These are phyloP conservation scores for Ictalurus furcatus DNA, from an alignment of 2,113 vertebrate species.

Conservation along the genomic window DNA sequence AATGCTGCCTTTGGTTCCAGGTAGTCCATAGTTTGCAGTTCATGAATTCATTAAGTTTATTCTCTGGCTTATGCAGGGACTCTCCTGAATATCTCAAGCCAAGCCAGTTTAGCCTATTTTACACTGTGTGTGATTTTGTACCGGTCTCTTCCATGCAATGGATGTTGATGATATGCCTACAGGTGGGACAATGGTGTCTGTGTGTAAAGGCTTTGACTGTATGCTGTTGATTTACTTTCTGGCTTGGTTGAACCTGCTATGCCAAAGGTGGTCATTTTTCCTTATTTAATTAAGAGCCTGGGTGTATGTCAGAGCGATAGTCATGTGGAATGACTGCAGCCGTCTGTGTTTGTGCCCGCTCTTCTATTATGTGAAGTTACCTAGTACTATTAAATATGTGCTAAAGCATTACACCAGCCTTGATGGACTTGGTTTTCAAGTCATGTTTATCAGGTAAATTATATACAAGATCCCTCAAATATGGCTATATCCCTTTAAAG, in stretches of 20 bases:
- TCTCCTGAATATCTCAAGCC: constrained; percentile 23
- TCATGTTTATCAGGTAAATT: constrained; percentile 22
- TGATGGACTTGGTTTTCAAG: constrained; percentile 30
- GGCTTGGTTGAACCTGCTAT: neutral
- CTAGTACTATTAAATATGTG: constrained; percentile 24
- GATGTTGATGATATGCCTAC: constrained; percentile 18
- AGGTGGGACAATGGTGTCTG: neutral
- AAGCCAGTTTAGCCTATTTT: constrained; percentile 38
- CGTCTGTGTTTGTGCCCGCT: neutral
- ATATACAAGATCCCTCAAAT: constrained; percentile 13
- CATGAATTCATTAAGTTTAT: constrained; percentile 28
- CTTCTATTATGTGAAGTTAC: neutral
- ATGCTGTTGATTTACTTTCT: constrained; percentile 26
- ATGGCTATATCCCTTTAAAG: constrained; percentile 51
- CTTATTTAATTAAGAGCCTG: neutral
- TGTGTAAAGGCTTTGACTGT: constrained; percentile 39
- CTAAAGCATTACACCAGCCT: constrained; percentile 15
- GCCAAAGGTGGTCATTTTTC: constrained; percentile 5
- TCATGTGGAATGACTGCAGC: neutral
- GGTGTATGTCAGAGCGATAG: neutral
- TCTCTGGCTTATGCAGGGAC: constrained; percentile 28
- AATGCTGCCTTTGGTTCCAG: constrained; percentile 72
- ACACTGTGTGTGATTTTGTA: constrained; percentile 44
- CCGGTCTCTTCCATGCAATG: constrained; percentile 36
- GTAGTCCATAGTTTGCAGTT: constrained; percentile 60